These are phyloP conservation scores for Sycophila texana DNA, from an alignment of 2,888 invertebrate genomes.

Conservation along the genomic window DNA sequence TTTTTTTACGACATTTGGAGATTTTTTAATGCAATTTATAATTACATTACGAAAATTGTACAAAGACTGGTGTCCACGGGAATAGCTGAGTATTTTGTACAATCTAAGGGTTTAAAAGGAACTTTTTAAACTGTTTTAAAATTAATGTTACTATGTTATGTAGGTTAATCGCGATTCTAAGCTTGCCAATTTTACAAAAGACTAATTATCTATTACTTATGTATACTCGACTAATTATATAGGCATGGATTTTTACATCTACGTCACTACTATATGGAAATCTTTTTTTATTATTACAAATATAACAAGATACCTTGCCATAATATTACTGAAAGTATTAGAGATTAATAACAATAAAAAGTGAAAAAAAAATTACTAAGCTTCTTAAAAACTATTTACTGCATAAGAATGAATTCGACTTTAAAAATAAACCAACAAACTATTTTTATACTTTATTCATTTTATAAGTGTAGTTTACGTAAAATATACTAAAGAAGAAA, in stretches of 20 bases:
- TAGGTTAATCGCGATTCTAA: conserved; percentile 40
- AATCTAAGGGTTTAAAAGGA: conserved; percentile 25
- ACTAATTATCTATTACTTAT: conserved; percentile 24
- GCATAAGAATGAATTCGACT: too few relatives aligned
- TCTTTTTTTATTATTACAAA: conserved; percentile 4
- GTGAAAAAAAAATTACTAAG: conserved; percentile 7
- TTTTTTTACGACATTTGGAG: conserved; percentile 24
- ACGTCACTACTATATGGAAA: conserved; percentile 10
- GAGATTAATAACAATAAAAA: conserved; percentile 25
- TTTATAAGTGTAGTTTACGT: too few relatives aligned
- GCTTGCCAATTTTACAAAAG: conserved; percentile 42
- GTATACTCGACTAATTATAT: conserved; percentile 17
- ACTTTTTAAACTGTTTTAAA: conserved; percentile 20
- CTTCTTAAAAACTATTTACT: conserved; percentile 35
- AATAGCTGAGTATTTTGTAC: conserved; percentile 72
- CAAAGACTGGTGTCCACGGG: conserved; percentile 71
- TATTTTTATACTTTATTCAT: too few relatives aligned
- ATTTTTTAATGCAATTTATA: conserved; percentile 44
- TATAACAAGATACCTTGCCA: conserved; percentile 34
- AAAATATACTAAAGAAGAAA: too few relatives aligned
- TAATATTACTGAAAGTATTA: conserved; percentile 48
- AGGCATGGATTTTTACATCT: conserved; percentile 19
- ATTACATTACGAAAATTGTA: conserved; percentile 48
- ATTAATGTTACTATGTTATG: conserved; percentile 38
- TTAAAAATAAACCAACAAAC: too few relatives aligned